Evolutionary conservation across 2,113 vertebrate genomes (phyloP).

Genomic region (Phyllostomus hastatus): DNA sequence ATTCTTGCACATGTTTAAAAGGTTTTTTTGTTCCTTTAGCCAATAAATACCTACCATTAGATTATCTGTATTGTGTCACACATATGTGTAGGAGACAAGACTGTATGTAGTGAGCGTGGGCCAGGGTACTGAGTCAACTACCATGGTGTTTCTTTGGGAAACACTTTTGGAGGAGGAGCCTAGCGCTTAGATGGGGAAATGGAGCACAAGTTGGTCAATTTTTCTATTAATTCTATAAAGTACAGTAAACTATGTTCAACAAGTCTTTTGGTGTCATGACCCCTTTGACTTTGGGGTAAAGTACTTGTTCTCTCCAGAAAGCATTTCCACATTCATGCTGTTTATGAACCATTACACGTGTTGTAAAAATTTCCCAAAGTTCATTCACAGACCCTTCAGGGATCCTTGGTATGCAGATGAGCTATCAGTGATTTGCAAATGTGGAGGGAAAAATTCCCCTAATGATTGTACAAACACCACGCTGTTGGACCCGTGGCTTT

Average conservation of each 20-base stretch:
- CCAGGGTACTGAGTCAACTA: neutral
- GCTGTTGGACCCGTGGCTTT: neutral
- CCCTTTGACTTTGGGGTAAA: neutral
- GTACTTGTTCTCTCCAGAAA: neutral
- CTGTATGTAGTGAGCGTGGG: neutral
- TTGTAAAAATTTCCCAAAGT: neutral
- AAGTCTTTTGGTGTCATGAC: neutral
- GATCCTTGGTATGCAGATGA: neutral
- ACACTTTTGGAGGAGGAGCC: neutral
- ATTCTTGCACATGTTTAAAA: neutral
- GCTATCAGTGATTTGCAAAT: neutral
- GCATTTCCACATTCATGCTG: neutral
- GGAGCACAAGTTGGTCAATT: neutral
- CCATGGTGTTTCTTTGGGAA: neutral
- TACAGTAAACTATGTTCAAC: neutral
- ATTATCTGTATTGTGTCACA: neutral
- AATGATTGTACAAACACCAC: neutral
- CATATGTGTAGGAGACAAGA: neutral
- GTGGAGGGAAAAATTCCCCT: neutral
- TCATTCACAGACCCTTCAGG: neutral
- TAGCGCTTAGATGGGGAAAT: neutral
- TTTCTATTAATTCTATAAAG: neutral
- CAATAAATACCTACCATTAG: neutral
- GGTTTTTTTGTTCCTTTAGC: neutral
- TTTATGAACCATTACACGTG: neutral